phyloP scores from a whole-genome alignment of 1,140 invertebrate species.

The Diorhabda elongata region DNA sequence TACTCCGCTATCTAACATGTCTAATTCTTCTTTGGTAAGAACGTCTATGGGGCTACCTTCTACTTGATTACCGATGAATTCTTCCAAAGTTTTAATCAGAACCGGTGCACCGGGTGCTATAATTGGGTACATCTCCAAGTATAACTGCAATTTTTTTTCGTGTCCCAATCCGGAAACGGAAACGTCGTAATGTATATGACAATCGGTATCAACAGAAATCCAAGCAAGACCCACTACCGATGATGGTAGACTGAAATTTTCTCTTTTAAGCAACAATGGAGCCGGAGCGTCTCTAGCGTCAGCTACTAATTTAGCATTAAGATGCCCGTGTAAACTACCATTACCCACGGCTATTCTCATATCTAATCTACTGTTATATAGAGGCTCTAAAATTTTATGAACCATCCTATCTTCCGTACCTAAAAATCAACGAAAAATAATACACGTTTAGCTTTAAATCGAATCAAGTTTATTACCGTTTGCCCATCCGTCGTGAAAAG shows the following conservation, averaged over 20 bases:
- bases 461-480: conserved; percentile 47
- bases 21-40: conserved; percentile 56
- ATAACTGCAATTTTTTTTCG: conserved; percentile 52
- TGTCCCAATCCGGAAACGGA: conserved; percentile 39
- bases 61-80: conserved; percentile 55
- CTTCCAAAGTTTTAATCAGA: conserved; percentile 56
- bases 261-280: conserved; percentile 62
- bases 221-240: conserved; percentile 70
- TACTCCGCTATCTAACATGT: conserved; percentile 57
- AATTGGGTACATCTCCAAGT: conserved; percentile 61
- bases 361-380: conserved; percentile 74
- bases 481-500: conserved; percentile 56
- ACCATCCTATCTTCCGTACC: conserved; percentile 60
- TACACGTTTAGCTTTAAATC: too few species aligned
- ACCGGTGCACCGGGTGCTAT: conserved; percentile 62
- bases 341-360: conserved; percentile 64
- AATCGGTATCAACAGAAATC: conserved; percentile 75
- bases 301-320: conserved; percentile 65
- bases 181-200: conserved; percentile 80
- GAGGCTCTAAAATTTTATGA: conserved; percentile 68
- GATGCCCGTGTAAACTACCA: conserved; percentile 58
- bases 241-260: conserved; percentile 50
- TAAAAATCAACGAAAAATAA: background rate
- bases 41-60: conserved; percentile 60
- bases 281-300: conserved; percentile 67